Conservation (phyloP, 2,797 vertebrate species). For the Dendrocincla fuliginosa region DNA sequence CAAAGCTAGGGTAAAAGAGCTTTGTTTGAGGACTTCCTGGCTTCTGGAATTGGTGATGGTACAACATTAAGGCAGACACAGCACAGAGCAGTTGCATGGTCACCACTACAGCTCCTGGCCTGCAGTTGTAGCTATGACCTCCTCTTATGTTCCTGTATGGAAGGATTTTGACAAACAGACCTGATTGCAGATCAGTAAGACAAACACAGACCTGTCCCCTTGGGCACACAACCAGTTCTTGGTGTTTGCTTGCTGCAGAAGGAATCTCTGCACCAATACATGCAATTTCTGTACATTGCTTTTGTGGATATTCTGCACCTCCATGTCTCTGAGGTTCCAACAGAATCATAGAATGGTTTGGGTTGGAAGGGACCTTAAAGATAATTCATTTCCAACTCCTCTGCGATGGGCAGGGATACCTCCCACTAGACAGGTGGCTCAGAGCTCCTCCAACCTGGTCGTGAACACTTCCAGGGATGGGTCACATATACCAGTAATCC, state of each 20-base stretch:
- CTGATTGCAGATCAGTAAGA: neutral
- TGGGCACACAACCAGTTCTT: neutral
- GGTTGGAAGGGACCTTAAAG: neutral
- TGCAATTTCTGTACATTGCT: neutral
- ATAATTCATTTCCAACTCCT: accelerated
- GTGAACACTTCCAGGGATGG: neutral
- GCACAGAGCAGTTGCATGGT: neutral
- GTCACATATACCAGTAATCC: neutral
- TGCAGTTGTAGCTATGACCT: neutral
- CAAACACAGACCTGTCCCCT: neutral
- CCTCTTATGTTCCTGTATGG: neutral
- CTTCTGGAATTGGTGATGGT: neutral
- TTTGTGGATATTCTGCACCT: neutral
- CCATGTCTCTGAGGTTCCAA: neutral
- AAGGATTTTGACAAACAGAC: neutral
- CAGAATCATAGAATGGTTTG: neutral
- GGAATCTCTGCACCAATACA: accelerated
- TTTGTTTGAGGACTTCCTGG: neutral
- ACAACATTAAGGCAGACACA: accelerated
- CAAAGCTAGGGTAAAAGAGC: neutral
- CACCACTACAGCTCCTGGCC: neutral
- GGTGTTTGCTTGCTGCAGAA: neutral
- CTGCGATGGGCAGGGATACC: neutral
- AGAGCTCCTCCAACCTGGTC: neutral
- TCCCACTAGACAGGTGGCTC: neutral